Percentiles rank a stretch among this genome's conserved stretches.
phyloP scores from a whole-genome alignment of 2,113 vertebrate genomes.

The Halichoeres trimaculatus region DNA sequence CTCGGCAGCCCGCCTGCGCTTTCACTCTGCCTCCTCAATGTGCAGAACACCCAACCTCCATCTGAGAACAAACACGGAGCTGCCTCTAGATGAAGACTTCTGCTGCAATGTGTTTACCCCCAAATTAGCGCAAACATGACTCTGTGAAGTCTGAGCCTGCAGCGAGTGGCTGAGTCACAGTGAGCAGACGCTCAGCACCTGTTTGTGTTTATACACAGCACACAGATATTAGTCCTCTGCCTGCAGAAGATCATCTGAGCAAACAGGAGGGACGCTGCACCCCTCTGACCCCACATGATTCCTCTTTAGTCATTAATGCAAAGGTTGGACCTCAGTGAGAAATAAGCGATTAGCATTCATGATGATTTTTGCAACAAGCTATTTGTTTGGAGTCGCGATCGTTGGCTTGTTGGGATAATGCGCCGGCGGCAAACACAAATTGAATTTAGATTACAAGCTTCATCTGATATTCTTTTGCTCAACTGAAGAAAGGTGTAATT shows the following conservation, averaged over 20 bases:
- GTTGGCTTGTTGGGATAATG: constrained; percentile 24
- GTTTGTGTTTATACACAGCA: constrained; percentile 58
- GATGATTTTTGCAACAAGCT: constrained; percentile 14
- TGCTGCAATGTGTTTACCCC: constrained; percentile 60
- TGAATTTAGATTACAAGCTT: constrained; percentile 40
- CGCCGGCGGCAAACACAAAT: constrained; percentile 31
- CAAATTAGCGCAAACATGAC: constrained; percentile 55
- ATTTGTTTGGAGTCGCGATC: constrained; percentile 13
- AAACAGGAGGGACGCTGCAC: constrained; percentile 11
- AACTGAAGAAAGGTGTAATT: constrained; percentile 30
- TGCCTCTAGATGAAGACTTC: constrained; percentile 28
- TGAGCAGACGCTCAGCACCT: constrained; percentile 60
- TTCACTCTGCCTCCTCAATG: constrained; percentile 15
- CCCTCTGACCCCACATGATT: constrained; percentile 19
- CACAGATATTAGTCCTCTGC: constrained; percentile 17
- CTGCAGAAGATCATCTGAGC: background rate
- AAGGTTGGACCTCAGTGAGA: constrained; percentile 10
- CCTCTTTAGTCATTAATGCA: background rate
- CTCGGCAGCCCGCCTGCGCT: constrained; percentile 17
- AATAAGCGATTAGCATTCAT: constrained; percentile 27
- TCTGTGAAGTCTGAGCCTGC: constrained; percentile 41
- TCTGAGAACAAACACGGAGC: constrained; percentile 4
- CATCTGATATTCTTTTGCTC: constrained; percentile 25
- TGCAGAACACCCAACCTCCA: background rate
- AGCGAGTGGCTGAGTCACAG: constrained; percentile 45